Evolutionary conservation across 2,797 vertebrate genomes (phyloP).

Genomic region (Crotalus adamanteus): DNA sequence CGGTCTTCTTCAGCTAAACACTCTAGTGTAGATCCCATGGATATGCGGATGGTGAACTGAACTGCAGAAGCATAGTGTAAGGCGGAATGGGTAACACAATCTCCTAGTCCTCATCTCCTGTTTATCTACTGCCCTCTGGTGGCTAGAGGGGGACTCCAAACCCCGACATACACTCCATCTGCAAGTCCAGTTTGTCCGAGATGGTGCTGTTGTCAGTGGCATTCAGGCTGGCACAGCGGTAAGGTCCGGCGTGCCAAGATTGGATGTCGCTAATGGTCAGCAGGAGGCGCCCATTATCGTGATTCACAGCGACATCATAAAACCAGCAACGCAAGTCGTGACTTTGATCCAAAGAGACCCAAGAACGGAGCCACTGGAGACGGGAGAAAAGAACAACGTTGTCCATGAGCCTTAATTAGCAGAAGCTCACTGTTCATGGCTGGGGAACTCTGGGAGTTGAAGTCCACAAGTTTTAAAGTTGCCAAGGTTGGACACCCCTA

Average conservation of each 20-base stretch:
- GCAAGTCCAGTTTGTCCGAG: slow-evolving; percentile 57
- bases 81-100: neutral
- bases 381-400: neutral
- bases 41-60: neutral
- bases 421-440: neutral
- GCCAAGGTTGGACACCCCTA: neutral
- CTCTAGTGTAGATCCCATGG: neutral
- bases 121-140: neutral
- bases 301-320: slow-evolving; percentile 47
- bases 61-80: neutral
- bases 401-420: neutral
- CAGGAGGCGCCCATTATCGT: slow-evolving; percentile 45
- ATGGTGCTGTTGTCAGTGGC: slow-evolving; percentile 33
- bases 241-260: slow-evolving; percentile 60
- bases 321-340: slow-evolving; percentile 57
- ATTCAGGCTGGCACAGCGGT: slow-evolving; percentile 72
- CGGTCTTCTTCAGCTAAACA: too few relatives aligned
- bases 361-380: slow-evolving; percentile 56
- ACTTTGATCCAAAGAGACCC: slow-evolving; percentile 55
- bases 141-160: neutral
- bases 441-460: neutral
- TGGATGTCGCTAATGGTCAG: slow-evolving; percentile 55
- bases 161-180: slow-evolving; percentile 76
- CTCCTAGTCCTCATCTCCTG: neutral
- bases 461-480: neutral